Evolutionary conservation across 1,140 invertebrate genomes (phyloP), one percentile per base, ranked within the genome.

Genomic region (Drosophila albomicans): DNA sequence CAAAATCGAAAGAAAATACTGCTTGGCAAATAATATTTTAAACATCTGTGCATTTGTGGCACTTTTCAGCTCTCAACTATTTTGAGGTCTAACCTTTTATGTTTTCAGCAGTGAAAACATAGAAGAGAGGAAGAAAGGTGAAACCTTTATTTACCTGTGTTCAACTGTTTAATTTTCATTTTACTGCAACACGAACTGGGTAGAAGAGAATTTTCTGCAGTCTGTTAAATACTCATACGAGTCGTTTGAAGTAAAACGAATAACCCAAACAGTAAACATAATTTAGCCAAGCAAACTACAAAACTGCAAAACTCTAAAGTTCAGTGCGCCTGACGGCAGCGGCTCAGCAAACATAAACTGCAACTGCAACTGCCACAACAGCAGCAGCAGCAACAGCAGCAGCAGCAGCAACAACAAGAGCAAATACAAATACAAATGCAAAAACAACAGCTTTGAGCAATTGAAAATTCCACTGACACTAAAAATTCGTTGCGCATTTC

Each of bases 401-500:
- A 56, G 15, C 52, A 41, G 13, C 63, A 66, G 16, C 13, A 32
- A 13, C 61, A 69, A 62, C 63, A 81, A 57, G 46, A 46, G 41
- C 20, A 25, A 25, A 25, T 25, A 25, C 20, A 25, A 25, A 25
- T 25, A 25, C 20, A 25, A 25, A 25, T 25, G 20, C 20, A 25
- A 25, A 25, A 25, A 25, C 32, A 72, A 74, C 74, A 81, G 65
- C 75, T 78, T 64, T 72, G 67, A 82, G 81, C 81, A 84, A 84
- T 82, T 77, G 72, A 73, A 79, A 84, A 84, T 77, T 81, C 81
- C 73, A 79, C 77, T 84, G 81, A 79, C 81, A 84, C 81, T 84
- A 77, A 84, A 79, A 82, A 84, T 84, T 84, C 77, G 72, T 79
- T 80, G 81, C 81, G 81, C 81, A 84, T 84, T 84, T 84, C 81